Evolutionary conservation across 2,888 invertebrate genomes (phyloP), one percentile per base, ranked within the genome.

Genomic region (Ophraella communa): DNA sequence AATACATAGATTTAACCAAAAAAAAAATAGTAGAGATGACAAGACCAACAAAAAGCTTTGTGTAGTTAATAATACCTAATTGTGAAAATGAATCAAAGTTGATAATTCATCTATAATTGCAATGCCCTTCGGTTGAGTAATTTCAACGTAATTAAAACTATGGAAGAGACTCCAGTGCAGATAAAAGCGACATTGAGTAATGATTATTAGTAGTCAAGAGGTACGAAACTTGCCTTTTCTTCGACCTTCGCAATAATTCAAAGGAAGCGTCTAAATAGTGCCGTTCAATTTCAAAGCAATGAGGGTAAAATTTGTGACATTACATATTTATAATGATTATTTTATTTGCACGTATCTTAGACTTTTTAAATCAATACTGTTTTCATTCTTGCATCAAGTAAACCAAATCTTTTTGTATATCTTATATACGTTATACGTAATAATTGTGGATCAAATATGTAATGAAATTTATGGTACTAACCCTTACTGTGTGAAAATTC

Each of bases 261-360:
- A n/a, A 20, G 21, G n/a, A 23, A 14, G 23, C 23, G 11, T 47
- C 21, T 21, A 23, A 47, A 47, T 45, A 3, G n/a, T 20, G 4
- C 10, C 21, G 23, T 5, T 20, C n/a, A 47, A 23, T 27, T 24
- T 11, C 24, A 14, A 44, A 23, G 55, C 17, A 55, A 27, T 24
- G 8, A 24, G 14, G 45, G 21, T 21, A 45, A 47, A 5, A 4
- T 11, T 23, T 23, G 47, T 23, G 21, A 23, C 23, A 47, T 23
- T 11, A 47, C 4, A 47, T 47, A 21, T 23, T 11, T 45, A 10
- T 47, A 21, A 30, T 30, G 11, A 10, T 30, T 30, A 10, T 30
- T 3, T 1, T 27, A 8, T 7, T 27, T 3, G 7, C 1, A 60
- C 57, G 65, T 62, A 63, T 65, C 69, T 71, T 69, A n/a, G n/a